Conservation (phyloP, 2,113 vertebrate genomes). For the Rhineura floridana region DNA sequence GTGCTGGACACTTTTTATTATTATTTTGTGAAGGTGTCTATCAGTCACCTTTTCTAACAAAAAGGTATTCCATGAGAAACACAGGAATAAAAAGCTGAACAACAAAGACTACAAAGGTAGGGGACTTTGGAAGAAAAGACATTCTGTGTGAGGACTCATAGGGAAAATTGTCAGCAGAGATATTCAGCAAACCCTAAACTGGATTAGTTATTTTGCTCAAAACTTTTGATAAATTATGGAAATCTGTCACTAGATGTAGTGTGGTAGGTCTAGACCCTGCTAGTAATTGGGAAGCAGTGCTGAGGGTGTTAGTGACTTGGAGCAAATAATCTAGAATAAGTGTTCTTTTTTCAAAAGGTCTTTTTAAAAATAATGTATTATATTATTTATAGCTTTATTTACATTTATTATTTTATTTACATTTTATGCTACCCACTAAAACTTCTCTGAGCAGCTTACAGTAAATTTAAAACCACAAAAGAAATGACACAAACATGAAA, state of each 20-base stretch:
- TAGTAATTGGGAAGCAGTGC: not conserved
- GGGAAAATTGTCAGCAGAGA: not conserved
- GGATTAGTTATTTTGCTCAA: conserved; percentile 11
- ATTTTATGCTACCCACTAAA: too few relatives aligned
- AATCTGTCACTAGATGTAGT: not conserved
- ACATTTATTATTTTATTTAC: too few relatives aligned
- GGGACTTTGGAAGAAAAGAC: not conserved
- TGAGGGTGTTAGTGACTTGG: not conserved
- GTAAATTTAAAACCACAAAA: too few relatives aligned
- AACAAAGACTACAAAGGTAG: not conserved
- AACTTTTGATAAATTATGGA: not conserved
- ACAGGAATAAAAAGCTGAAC: not conserved
- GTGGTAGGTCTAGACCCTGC: not conserved
- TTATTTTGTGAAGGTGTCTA: not conserved
- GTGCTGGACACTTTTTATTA: not conserved
- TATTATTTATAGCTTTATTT: too few relatives aligned
- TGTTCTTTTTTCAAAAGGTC: too few relatives aligned
- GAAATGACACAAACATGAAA: too few relatives aligned
- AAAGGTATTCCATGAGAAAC: not conserved
- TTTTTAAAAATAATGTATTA: too few relatives aligned
- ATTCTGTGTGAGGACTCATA: not conserved
- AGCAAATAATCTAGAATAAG: not conserved
- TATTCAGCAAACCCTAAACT: conserved; percentile 7
- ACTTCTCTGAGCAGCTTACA: too few relatives aligned
- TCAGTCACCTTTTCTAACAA: not conserved